phyloP scores from a whole-genome alignment of 2,797 vertebrate genomes.

The Periparus ater region DNA sequence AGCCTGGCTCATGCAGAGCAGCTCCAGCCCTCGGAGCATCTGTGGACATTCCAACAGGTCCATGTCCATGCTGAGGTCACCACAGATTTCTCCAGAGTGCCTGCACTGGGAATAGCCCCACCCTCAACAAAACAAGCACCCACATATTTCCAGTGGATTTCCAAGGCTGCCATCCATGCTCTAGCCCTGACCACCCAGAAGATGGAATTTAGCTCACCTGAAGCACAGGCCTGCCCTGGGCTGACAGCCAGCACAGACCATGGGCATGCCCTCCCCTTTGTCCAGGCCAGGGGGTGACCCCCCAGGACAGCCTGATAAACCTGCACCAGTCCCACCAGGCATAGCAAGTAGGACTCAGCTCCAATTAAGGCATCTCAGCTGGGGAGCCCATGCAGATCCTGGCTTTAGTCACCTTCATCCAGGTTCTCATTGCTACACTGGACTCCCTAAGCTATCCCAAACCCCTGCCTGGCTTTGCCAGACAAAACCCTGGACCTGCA shows the following conservation, averaged over 20 bases:
- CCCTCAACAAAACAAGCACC: background rate
- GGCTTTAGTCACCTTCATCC: background rate
- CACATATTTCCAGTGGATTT: background rate
- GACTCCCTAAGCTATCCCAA: background rate
- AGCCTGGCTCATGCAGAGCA: background rate
- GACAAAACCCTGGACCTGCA: background rate
- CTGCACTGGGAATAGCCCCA: background rate
- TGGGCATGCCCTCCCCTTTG: background rate
- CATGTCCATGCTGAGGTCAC: background rate
- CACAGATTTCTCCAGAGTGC: background rate
- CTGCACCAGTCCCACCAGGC: background rate
- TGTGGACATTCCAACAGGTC: background rate
- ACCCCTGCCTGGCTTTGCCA: background rate
- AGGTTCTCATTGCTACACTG: background rate
- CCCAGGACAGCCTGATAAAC: background rate
- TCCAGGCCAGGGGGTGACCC: background rate
- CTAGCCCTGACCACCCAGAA: background rate
- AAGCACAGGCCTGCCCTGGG: background rate
- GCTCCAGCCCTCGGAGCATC: background rate
- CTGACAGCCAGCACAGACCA: background rate
- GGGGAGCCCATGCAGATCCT: background rate
- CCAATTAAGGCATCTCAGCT: background rate
- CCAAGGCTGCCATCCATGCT: background rate
- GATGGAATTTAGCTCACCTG: background rate
- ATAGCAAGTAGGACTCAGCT: background rate